Conservation (phyloP, 64 coral and sea anemone genomes). For the Orbicella faveolata region DNA sequence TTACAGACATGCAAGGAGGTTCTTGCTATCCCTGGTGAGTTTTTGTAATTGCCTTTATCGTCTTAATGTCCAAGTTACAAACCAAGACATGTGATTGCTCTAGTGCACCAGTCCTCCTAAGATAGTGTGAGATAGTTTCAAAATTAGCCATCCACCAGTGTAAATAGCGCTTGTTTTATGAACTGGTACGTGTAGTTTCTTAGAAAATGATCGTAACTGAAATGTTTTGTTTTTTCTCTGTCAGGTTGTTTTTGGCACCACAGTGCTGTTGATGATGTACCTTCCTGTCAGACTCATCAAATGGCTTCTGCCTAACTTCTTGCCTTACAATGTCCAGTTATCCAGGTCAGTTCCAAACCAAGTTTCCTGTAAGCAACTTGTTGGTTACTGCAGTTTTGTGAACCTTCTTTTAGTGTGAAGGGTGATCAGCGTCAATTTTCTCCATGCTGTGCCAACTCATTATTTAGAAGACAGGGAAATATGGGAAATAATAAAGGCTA, state of each 20-base stretch:
- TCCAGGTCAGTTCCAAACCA: conserved; percentile 60
- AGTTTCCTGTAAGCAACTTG: too few species aligned
- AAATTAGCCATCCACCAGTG: too few species aligned
- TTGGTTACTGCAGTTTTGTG: background rate
- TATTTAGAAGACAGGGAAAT: too few species aligned
- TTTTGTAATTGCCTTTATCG: background rate
- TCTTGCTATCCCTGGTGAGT: conserved; percentile 90
- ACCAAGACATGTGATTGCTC: too few species aligned
- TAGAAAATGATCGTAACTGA: too few species aligned
- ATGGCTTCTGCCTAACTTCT: conserved; percentile 68
- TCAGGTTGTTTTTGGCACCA: conserved; percentile 97
- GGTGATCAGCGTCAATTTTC: too few species aligned
- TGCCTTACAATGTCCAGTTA: conserved; percentile 90
- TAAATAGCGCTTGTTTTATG: background rate
- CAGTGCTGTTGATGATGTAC: conserved; percentile 91
- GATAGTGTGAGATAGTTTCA: too few species aligned
- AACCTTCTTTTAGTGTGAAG: too few species aligned
- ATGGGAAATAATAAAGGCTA: too few species aligned
- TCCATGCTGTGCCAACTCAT: too few species aligned
- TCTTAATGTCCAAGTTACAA: background rate
- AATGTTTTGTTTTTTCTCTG: background rate
- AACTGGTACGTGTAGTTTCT: background rate
- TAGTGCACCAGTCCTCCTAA: too few species aligned
- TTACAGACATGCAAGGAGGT: conserved; percentile 92
- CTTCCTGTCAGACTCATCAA: conserved; percentile 93